These are phyloP conservation scores for Ivindomyrus marchei DNA, from an alignment of 2,113 vertebrate species.

Conservation along the genomic window DNA sequence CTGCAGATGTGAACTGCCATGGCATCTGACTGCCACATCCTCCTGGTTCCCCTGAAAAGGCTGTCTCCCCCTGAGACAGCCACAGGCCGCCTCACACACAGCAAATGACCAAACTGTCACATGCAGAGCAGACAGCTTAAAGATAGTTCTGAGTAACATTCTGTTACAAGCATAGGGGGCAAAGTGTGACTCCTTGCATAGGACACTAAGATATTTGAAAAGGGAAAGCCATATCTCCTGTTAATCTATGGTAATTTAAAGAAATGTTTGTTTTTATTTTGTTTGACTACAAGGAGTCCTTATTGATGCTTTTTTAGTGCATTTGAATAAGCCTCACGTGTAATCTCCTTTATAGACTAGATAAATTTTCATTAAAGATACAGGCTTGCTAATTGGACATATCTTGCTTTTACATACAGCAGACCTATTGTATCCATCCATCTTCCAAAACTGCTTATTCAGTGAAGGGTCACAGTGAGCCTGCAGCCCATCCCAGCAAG, in stretches of 20 bases:
- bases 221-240: not conserved
- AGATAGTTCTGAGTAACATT: not conserved
- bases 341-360: not conserved
- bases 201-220: not conserved
- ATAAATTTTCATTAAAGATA: not conserved
- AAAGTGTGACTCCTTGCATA: not conserved
- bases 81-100: not conserved
- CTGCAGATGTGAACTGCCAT: not conserved
- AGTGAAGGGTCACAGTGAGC: not conserved
- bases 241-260: not conserved
- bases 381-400: not conserved
- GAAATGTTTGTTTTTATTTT: not conserved
- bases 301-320: not conserved
- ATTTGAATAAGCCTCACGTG: not conserved
- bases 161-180: too few species aligned
- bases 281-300: not conserved
- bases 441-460: slow-evolving; percentile 4
- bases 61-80: not conserved
- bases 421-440: slow-evolving; percentile 2
- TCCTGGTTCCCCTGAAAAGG: not conserved
- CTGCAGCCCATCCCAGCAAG: not conserved
- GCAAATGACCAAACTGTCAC: not conserved
- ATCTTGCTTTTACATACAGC: not conserved
- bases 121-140: not conserved
- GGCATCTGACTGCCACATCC: not conserved